Evolutionary conservation across 2,888 invertebrate species (phyloP).

Genomic region (Orthonevra nobilis): DNA sequence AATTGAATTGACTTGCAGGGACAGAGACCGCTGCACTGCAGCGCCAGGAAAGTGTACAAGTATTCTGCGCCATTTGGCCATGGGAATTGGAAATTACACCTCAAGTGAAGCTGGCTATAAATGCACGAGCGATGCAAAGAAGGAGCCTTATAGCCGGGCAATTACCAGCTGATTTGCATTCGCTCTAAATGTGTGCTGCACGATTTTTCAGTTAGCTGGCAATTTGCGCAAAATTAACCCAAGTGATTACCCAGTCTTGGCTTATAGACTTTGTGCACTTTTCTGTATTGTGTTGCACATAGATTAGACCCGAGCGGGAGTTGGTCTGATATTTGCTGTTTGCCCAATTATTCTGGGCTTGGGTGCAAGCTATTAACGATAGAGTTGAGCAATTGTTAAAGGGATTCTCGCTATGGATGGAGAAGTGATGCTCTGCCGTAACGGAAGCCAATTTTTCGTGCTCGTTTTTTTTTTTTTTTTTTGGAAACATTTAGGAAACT

Average conservation of each 20-base stretch:
- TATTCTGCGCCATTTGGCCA: conserved; percentile 59
- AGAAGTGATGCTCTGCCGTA: neutral
- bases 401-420: conserved; percentile 60
- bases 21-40: conserved; percentile 55
- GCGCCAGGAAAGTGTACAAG: conserved; percentile 30
- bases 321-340: conserved; percentile 57
- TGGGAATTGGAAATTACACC: conserved; percentile 70
- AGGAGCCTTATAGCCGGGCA: conserved; percentile 63
- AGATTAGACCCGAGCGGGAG: conserved; percentile 32
- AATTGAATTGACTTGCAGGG: conserved; percentile 69
- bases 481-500: conserved; percentile 51
- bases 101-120: conserved; percentile 46
- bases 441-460: conserved; percentile 57
- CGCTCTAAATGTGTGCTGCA: conserved; percentile 68
- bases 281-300: conserved; percentile 3
- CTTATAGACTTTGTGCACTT: conserved; percentile 36
- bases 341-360: conserved; percentile 47
- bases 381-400: conserved; percentile 61
- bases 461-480: conserved; percentile 19
- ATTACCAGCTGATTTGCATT: conserved; percentile 70
- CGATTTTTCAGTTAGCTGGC: conserved; percentile 70
- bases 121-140: conserved; percentile 44
- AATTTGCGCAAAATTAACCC: conserved; percentile 70
- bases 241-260: conserved; percentile 64
- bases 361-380: conserved; percentile 50